Evolutionary conservation across 2,797 vertebrate species (phyloP), one percentile per base, ranked within the genome.

Genomic region (Lophotriccus pileatus): DNA sequence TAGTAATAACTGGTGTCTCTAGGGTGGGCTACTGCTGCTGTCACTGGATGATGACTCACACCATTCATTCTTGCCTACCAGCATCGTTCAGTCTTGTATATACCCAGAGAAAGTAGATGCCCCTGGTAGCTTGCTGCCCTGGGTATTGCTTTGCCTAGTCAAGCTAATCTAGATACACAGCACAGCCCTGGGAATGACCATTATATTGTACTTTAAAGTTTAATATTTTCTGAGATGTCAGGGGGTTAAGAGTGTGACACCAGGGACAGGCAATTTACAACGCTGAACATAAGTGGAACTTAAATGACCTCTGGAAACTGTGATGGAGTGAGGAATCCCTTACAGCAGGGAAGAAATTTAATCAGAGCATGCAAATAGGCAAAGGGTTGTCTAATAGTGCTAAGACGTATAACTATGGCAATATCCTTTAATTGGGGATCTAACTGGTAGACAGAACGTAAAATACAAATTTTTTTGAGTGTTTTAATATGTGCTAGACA

Each of bases 151-250:
- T 75, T 91, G 49, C 37, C 13, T 53, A 19, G 10, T 77, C 32
- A 67, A 68, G 22, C 34, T 6, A 21, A 32, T 30, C n/a, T 52
- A 74, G 43, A 74, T 6, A 46, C 41, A 52, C 0, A 7, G 36
- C 27, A 49, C 2, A 0, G 24, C 56, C 58, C 10, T 8, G 1
- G 74, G 72, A 93, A 74, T 69, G 55, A 62, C 63, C 64, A 49
- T 70, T 70, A 39, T n/a, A 46, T 53, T 84, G 18, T 52, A 63
- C 20, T 37, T 73, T 87, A 37, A 69, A 79, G 9, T 86, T 76
- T 81, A 43, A 73, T 73, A 67, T 74, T 76, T 94, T 84, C 74
- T 94, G 55, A 90, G 94, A 88, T 59, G 49, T 79, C 67, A 72
- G 46, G 34, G 44, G 41, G 39, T 62, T 64, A 79, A 59, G 21